Conservation (phyloP, 2,888 invertebrate genomes). For the Blastobasis lacticolella region DNA sequence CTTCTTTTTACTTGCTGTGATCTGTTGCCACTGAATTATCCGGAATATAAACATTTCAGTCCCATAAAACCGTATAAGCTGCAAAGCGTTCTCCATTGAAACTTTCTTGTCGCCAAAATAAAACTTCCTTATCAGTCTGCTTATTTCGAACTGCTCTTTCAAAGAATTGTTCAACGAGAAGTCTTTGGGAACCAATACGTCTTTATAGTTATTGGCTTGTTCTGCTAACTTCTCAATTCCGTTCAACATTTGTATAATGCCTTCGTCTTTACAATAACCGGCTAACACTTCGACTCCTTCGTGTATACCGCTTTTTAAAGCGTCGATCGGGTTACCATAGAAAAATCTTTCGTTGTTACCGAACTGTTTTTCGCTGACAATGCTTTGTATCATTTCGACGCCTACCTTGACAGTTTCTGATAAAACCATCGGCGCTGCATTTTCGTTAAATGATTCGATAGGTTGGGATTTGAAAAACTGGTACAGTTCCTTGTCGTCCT, state of each 20-base stretch:
- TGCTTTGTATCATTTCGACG: slow-evolving; percentile 21
- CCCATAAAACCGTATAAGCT: slow-evolving; percentile 12
- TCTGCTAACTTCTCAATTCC: slow-evolving; percentile 18
- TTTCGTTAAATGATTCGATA: slow-evolving; percentile 23
- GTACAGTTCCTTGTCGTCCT: slow-evolving; percentile 36
- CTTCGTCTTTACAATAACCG: slow-evolving; percentile 82
- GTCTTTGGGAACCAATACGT: slow-evolving; percentile 33
- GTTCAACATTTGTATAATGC: slow-evolving; percentile 32
- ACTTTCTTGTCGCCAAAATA: slow-evolving; percentile 29
- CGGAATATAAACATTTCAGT: slow-evolving; percentile 29
- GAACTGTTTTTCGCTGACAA: slow-evolving; percentile 38
- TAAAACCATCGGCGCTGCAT: slow-evolving; percentile 20
- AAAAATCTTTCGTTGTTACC: slow-evolving; percentile 38
- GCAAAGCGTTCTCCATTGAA: slow-evolving; percentile 19
- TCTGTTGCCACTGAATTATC: slow-evolving; percentile 25
- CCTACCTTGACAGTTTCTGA: slow-evolving; percentile 20
- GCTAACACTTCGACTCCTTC: slow-evolving; percentile 77
- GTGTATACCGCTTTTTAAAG: slow-evolving; percentile 57
- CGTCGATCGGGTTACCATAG: slow-evolving; percentile 34
- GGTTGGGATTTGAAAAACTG: slow-evolving; percentile 41
- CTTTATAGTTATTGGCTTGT: slow-evolving; percentile 28
- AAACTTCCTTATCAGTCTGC: slow-evolving; percentile 29
- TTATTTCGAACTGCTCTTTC: slow-evolving; percentile 31
- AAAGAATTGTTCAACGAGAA: slow-evolving; percentile 27
- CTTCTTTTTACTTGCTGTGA: slow-evolving; percentile 21